Percentiles rank a stretch among this genome's conserved stretches.
Conservation (phyloP, 2,797 vertebrate genomes). For the Tenualosa ilisha region DNA sequence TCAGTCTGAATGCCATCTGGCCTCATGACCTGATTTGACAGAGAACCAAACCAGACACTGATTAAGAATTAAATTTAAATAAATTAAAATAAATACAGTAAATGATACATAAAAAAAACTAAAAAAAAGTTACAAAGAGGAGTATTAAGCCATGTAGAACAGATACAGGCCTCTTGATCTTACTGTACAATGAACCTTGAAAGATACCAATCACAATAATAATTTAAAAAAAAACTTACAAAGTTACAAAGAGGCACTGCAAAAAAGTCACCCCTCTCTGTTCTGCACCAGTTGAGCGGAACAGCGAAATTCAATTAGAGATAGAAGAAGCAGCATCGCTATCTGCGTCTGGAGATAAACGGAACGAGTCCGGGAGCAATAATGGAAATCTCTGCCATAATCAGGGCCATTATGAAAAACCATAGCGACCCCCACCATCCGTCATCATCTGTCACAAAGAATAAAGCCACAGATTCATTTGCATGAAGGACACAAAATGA, state of each 20-base stretch:
- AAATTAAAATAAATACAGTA: too few species aligned
- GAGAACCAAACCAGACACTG: not conserved
- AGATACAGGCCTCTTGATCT: not conserved
- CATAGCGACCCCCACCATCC: slow-evolving; percentile 23
- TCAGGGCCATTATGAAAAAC: slow-evolving; percentile 32
- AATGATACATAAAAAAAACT: too few species aligned
- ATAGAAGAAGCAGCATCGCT: not conserved
- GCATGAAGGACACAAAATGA: slow-evolving; percentile 29
- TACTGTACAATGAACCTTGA: not conserved
- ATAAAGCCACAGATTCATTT: slow-evolving; percentile 37
- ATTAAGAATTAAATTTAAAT: not conserved
- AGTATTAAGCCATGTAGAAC: not conserved
- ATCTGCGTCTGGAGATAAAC: slow-evolving; percentile 35
- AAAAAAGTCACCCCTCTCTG: not conserved
- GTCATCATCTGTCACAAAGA: slow-evolving; percentile 39
- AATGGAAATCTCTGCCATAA: slow-evolving; percentile 32
- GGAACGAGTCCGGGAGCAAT: slow-evolving; percentile 11
- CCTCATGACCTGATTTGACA: not conserved
- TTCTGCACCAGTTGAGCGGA: not conserved
- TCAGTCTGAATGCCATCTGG: not conserved
- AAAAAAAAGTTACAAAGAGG: too few species aligned
- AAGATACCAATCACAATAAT: not conserved
- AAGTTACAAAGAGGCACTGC: not conserved
- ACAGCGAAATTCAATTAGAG: slow-evolving; percentile 33
- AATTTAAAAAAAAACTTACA: not conserved